Evolutionary conservation across 2,888 invertebrate species (phyloP).

Genomic region (Amphipyra berbera): DNA sequence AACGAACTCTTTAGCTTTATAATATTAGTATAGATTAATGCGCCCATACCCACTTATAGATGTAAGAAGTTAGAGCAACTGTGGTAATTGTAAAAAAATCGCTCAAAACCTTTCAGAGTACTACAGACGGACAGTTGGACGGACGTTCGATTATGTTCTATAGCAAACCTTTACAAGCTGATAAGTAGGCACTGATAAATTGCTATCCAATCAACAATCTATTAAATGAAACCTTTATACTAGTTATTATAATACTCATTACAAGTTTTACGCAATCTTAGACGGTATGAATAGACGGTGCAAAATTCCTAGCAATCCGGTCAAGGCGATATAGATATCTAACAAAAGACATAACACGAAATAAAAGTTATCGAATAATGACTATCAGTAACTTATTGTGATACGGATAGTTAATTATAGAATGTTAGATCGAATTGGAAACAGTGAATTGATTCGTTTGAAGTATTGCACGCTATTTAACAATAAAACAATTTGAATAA

Average conservation of each 20-base stretch:
- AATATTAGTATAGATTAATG: too few species aligned
- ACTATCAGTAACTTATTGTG: constrained; percentile 39
- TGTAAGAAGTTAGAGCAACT: too few species aligned
- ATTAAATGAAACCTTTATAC: background rate
- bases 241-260: constrained; percentile 18
- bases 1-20: too few species aligned
- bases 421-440: constrained; percentile 16
- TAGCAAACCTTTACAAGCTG: too few species aligned
- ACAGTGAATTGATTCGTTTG: constrained; percentile 17
- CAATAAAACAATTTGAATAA: too few species aligned
- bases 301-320: constrained; percentile 46
- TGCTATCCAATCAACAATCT: too few species aligned
- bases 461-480: constrained; percentile 13
- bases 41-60: too few species aligned
- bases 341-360: constrained; percentile 26
- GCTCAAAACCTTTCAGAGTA: too few species aligned
- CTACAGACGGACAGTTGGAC: too few species aligned
- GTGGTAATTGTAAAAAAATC: too few species aligned
- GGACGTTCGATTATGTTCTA: too few species aligned
- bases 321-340: constrained; percentile 53
- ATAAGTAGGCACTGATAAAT: too few species aligned
- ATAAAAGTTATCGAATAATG: constrained; percentile 52
- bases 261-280: constrained; percentile 31
- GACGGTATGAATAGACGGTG: constrained; percentile 38
- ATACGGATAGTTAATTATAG: constrained; percentile 27